A percentile compares a stretch with the other conserved stretches of the same genome.
Evolutionary conservation across 2,797 vertebrate genomes (phyloP).

Genomic region (Malacoctenus gilli): DNA sequence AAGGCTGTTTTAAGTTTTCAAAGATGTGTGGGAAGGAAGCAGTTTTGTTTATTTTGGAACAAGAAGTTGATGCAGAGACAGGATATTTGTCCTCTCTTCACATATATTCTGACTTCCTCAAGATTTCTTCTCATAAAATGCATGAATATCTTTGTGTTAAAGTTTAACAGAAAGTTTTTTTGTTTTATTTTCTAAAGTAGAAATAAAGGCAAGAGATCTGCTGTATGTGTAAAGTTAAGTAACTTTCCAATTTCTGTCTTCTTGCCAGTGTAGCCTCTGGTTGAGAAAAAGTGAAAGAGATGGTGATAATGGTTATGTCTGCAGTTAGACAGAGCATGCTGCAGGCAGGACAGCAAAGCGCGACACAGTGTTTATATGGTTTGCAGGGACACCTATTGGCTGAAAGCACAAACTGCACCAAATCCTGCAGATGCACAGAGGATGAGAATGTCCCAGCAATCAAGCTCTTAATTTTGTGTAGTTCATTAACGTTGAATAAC

Average conservation of each 20-base stretch:
- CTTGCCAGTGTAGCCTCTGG: slow-evolving; percentile 47
- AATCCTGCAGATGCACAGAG: slow-evolving; percentile 12
- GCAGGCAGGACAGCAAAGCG: slow-evolving; percentile 33
- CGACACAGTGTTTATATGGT: slow-evolving; percentile 83
- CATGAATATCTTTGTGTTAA: no score
- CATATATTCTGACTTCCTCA: no score
- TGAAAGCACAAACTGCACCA: slow-evolving; percentile 79
- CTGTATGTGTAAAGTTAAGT: slow-evolving; percentile 11
- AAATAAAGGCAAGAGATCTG: slow-evolving; percentile 2
- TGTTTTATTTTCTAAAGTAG: no score
- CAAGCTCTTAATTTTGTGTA: slow-evolving; percentile 62
- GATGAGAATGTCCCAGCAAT: slow-evolving; percentile 51
- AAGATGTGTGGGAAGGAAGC: no score
- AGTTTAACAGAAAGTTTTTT: no score
- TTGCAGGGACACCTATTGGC: slow-evolving; percentile 97
- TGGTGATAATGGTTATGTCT: slow-evolving; percentile 55
- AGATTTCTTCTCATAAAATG: no score
- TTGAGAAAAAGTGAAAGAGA: slow-evolving; percentile 42
- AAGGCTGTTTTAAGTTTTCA: no score
- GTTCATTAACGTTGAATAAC: slow-evolving; percentile 69
- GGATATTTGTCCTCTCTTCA: no score
- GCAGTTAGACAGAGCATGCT: slow-evolving; percentile 45
- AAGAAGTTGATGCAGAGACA: no score
- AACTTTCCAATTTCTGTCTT: slow-evolving; percentile 6
- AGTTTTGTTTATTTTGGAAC: no score